phyloP scores from a whole-genome alignment of 2,888 invertebrate genomes.

The Micropterix aruncella region DNA sequence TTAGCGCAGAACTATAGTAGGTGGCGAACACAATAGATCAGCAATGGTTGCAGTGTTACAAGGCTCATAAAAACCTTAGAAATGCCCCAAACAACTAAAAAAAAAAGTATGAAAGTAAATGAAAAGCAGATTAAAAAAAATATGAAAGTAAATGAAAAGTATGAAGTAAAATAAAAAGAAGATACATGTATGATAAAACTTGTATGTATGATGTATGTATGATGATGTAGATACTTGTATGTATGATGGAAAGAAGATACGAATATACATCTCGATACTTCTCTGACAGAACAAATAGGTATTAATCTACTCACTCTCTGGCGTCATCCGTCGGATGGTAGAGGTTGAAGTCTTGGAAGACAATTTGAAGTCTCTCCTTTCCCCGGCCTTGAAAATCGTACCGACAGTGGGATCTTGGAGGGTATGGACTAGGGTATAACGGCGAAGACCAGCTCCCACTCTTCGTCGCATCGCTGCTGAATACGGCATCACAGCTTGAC shows the following conservation, averaged over 20 bases:
- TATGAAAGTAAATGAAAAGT: too few relatives aligned
- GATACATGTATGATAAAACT: too few relatives aligned
- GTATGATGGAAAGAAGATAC: background rate
- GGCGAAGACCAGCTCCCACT: slow-evolving; percentile 77
- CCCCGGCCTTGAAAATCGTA: slow-evolving; percentile 83
- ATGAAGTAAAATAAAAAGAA: too few relatives aligned
- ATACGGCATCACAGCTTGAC: slow-evolving; percentile 62
- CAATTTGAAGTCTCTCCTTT: slow-evolving; percentile 72
- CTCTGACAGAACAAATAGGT: slow-evolving; percentile 1
- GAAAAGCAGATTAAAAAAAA: too few relatives aligned
- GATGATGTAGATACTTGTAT: background rate
- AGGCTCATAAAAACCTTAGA: too few relatives aligned
- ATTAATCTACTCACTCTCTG: slow-evolving; percentile 41
- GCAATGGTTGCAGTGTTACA: too few relatives aligned
- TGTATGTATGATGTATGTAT: slow-evolving; percentile 16
- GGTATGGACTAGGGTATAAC: slow-evolving; percentile 73
- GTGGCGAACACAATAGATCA: too few relatives aligned
- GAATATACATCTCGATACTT: background rate
- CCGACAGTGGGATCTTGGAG: slow-evolving; percentile 66
- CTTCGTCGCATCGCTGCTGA: slow-evolving; percentile 65
- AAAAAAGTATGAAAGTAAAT: too few relatives aligned
- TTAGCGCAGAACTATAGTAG: too few relatives aligned
- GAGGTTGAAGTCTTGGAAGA: slow-evolving; percentile 74
- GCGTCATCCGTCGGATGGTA: slow-evolving; percentile 48
- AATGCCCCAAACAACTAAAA: too few relatives aligned